Evolutionary conservation across 2,888 invertebrate genomes (phyloP), one percentile per base, ranked within the genome.

Genomic region (Octonoba sinensis): DNA sequence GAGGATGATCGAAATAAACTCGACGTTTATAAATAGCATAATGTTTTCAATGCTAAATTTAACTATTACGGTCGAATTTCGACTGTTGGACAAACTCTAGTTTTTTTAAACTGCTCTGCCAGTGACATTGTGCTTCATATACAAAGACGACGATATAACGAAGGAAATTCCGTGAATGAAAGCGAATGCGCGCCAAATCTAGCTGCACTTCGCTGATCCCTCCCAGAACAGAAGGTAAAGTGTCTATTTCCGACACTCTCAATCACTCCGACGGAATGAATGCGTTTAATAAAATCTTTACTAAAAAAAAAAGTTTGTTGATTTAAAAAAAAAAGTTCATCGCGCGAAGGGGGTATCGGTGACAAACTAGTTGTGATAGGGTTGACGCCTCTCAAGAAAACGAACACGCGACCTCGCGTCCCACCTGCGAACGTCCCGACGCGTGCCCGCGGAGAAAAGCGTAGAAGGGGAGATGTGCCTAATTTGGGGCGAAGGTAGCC

Each of bases 331-430:
- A 36, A 36, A 36, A 36, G 36, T 36, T 36, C 8, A 36, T 11
- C 1, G 6, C 36, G 57, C 54, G 57, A 79, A 71, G 72, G 72
- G 79, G 79, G 66, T 67, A 79, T 22, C 67, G 78, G 72, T 60
- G 79, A 60, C 66, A 79, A 79, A 79, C 72, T 72, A 67, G 79
- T 79, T 60, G 72, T 67, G 79, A 79, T 79, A 79, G 79, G 79
- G 79, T 79, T 79, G 79, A 79, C 79, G 65, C 54, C 65, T 60
- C 62, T 72, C 51, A 79, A 79, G 79, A 47, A 79, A 73, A 67
- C 49, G 72, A 62, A 67, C 79, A 79, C 79, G 79, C 72, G 79
- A 47, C 72, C 46, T 44, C 16, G 51, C 72, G 59, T 27, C 78
- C 71, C 66, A 49, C 67, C 47, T 67, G 72, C 78, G 59, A 65